Base-by-base conservation (phyloP, 92 coral and sea anemone species). In the Parazoanthus atlanticus region DNA sequence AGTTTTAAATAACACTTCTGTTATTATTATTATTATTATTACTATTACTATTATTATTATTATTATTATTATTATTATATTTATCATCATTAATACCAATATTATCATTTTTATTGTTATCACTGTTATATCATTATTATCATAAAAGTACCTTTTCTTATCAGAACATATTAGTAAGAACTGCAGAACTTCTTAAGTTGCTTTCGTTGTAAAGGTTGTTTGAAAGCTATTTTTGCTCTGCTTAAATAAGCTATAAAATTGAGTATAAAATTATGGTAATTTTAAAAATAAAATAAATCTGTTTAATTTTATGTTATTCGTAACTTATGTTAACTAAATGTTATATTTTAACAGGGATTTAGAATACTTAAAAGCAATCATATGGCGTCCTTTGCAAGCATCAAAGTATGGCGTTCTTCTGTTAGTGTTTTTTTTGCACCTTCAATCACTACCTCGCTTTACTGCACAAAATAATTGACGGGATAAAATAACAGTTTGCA, bases 341-440 rank as follows among this genome's bases (percentile, higher is more conserved):
- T 80, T 80, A 21, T 80, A 61, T 56, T 80, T 94, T 88, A 90
- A 94, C 94, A 94, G 96, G 94, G 94, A 92, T 76, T 82, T 92
- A 80, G 96, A 94, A 89, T 90, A 86, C 89, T 90, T 94, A 36
- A 94, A 88, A 88, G 94, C 94, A 81, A 72, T 52, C 19, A 52
- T 91, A 80, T 92, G 94, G 96, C 96, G 91, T 19, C 93, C 95
- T 66, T 88, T 78, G 30, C 86, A 75, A 89, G 88, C 91, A 78
- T 84, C 94, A 85, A 94, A 94, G 96, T 94, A 94, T 86, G 96
- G 88, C 86, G 38, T 30, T 54, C 72, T 31, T 33, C 72, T 56
- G 85, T 80, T 58, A 54, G 72, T 58, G 83, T 58, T 40, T 58
- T 40, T 58, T 80, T 80, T 80, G 65, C 65, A 56, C 40, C 38